phyloP scores from a whole-genome alignment of 2,888 invertebrate genomes.

The Galeopsomyia nigrocyanea region DNA sequence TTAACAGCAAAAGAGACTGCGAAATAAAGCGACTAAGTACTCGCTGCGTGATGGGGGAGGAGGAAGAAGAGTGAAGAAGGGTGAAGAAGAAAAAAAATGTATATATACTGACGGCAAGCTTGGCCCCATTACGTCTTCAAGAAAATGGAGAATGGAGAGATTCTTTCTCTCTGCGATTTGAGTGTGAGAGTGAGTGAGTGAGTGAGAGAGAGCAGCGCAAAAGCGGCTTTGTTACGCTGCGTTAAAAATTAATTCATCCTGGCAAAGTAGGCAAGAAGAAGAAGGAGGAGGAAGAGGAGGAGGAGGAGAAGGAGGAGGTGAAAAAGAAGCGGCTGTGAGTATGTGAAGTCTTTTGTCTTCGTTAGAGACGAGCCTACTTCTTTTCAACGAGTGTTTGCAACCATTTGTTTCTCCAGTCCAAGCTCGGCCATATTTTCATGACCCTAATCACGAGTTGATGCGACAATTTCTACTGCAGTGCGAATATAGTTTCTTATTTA shows the following conservation, averaged over 20 bases:
- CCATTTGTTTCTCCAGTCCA: constrained; percentile 21
- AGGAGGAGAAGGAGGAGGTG: background rate
- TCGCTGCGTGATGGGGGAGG: background rate
- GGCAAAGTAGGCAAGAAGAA: background rate
- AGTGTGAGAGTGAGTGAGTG: background rate
- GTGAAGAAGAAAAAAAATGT: background rate
- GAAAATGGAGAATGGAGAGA: constrained; percentile 29
- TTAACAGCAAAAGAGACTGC: constrained; percentile 27
- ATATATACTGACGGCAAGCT: background rate
- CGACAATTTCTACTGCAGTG: background rate
- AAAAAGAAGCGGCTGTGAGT: background rate
- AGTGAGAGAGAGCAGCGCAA: constrained; percentile 9
- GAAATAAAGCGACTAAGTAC: constrained; percentile 13
- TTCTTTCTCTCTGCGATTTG: constrained; percentile 25
- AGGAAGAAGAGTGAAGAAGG: background rate
- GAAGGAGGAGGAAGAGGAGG: background rate
- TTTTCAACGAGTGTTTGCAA: constrained; percentile 34
- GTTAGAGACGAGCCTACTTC: constrained; percentile 32
- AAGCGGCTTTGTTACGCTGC: constrained; percentile 44
- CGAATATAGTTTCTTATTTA: too few species aligned
- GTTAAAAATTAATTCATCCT: constrained; percentile 50
- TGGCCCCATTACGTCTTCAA: constrained; percentile 14
- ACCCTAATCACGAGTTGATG: constrained; percentile 29
- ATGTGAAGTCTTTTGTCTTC: constrained; percentile 30
- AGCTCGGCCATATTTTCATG: background rate